Evolutionary conservation across 2,888 invertebrate species (phyloP).

Genomic region (Calephelis perditalis): DNA sequence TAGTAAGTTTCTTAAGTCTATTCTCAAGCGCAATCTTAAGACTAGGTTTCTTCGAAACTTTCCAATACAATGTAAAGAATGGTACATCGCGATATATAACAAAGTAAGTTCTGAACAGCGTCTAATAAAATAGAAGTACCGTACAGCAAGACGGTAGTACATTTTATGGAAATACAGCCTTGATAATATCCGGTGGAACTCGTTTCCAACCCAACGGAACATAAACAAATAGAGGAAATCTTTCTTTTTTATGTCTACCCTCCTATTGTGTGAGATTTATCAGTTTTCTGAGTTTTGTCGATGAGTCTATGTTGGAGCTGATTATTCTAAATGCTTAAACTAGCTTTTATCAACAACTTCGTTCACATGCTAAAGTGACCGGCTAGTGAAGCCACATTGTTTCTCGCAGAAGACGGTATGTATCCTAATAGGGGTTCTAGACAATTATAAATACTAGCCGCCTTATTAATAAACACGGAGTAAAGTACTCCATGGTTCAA

Average conservation of each 20-base stretch:
- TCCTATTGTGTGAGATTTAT: constrained; percentile 4
- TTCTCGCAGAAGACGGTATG: no score
- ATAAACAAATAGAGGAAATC: constrained; percentile 14
- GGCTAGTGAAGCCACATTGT: no score
- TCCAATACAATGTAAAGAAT: constrained; percentile 8
- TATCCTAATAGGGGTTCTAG: no score
- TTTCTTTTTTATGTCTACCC: constrained; percentile 5
- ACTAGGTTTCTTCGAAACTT: not conserved
- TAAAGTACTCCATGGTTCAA: no score
- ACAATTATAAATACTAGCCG: no score
- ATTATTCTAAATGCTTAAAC: no score
- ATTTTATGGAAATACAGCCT: constrained; percentile 4
- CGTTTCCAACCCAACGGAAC: constrained; percentile 7
- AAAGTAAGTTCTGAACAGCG: not conserved
- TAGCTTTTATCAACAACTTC: no score
- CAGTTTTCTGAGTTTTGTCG: not conserved
- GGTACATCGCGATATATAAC: not conserved
- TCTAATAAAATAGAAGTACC: constrained; percentile 1
- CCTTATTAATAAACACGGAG: no score
- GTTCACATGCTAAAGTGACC: no score
- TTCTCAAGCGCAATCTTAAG: no score
- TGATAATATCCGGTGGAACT: constrained; percentile 6
- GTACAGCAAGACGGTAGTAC: not conserved
- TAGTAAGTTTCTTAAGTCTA: no score
- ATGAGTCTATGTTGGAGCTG: not conserved